phyloP scores from a whole-genome alignment of 2,113 vertebrate species.

The Cromileptes altivelis region DNA sequence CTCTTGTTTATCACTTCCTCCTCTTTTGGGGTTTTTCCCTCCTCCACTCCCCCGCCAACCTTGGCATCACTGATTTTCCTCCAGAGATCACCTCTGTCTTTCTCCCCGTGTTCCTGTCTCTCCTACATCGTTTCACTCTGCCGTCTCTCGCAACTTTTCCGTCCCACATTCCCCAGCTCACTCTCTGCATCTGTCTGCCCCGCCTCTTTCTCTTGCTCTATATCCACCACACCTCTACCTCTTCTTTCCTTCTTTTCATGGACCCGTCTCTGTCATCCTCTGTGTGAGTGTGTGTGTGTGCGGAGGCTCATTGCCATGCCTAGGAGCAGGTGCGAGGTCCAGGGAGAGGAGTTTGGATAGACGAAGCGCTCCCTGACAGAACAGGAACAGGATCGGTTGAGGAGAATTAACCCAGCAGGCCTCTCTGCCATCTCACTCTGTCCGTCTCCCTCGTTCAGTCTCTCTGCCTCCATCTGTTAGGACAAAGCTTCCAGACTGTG shows the following conservation, averaged over 20 bases:
- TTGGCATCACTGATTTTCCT: constrained; percentile 15
- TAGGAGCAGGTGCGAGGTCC: constrained; percentile 72
- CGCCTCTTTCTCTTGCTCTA: constrained; percentile 31
- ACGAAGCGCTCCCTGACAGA: constrained; percentile 75
- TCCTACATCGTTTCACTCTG: constrained; percentile 30
- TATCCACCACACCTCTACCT: constrained; percentile 35
- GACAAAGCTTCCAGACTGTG: constrained; percentile 62
- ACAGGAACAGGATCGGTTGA: constrained; percentile 82
- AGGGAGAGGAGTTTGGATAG: constrained; percentile 72
- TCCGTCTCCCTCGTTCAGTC: constrained; percentile 37
- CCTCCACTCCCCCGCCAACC: constrained; percentile 7
- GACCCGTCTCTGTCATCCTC: constrained; percentile 56
- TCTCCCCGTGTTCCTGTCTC: constrained; percentile 14
- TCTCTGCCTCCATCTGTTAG: constrained; percentile 66
- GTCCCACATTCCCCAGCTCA: constrained; percentile 20
- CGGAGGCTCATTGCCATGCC: constrained; percentile 76
- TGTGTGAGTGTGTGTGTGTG: constrained; percentile 9
- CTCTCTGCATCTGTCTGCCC: neutral
- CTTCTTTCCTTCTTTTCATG: constrained; percentile 36
- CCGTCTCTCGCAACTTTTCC: constrained; percentile 33
- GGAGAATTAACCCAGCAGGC: constrained; percentile 82
- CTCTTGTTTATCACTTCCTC: constrained; percentile 31
- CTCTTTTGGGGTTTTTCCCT: constrained; percentile 10
- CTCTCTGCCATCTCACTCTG: constrained; percentile 39
- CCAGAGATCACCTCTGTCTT: constrained; percentile 36